A percentile compares a stretch with the other conserved stretches of the same genome.
phyloP scores from a whole-genome alignment of 2,797 vertebrate species.

The Rhyacichthys aspro region DNA sequence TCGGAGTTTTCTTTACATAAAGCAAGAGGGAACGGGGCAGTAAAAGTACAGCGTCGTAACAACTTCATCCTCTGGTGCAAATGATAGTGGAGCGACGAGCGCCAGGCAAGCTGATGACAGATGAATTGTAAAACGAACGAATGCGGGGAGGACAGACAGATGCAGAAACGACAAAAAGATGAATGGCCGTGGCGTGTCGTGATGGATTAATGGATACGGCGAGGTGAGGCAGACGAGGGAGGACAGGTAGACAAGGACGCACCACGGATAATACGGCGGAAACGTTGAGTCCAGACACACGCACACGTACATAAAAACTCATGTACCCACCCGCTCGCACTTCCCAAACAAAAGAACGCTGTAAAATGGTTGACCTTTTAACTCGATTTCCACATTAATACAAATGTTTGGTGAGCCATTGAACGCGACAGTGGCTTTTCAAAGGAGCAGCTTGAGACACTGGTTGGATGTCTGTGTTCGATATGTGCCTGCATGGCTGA shows the following conservation, averaged over 20 bases:
- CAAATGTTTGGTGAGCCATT: conserved; percentile 35
- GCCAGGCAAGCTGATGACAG: conserved; percentile 33
- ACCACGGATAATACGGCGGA: conserved; percentile 8
- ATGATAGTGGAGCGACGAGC: conserved; percentile 8
- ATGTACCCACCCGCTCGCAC: conserved; percentile 20
- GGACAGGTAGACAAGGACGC: conserved; percentile 51
- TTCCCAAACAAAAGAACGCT: conserved; percentile 34
- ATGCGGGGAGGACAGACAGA: conserved; percentile 45
- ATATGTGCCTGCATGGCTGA: conserved; percentile 57
- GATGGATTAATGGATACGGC: conserved; percentile 53
- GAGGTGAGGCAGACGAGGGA: conserved; percentile 13
- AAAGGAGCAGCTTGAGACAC: conserved; percentile 67
- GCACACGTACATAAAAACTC: conserved; percentile 1
- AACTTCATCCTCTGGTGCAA: conserved; percentile 10
- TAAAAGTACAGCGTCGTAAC: conserved; percentile 11
- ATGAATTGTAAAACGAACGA: conserved; percentile 33
- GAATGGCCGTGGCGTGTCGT: conserved; percentile 33
- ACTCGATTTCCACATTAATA: conserved; percentile 56
- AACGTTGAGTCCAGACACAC: conserved; percentile 1
- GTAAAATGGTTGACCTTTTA: conserved; percentile 58
- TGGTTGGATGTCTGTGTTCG: conserved; percentile 60
- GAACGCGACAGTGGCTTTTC: conserved; percentile 48
- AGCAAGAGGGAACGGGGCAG: neutral
- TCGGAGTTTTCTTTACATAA: neutral
- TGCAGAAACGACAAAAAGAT: conserved; percentile 40